These are phyloP conservation scores for Colaptes auratus DNA, from an alignment of 2,113 vertebrate species.

Conservation along the genomic window DNA sequence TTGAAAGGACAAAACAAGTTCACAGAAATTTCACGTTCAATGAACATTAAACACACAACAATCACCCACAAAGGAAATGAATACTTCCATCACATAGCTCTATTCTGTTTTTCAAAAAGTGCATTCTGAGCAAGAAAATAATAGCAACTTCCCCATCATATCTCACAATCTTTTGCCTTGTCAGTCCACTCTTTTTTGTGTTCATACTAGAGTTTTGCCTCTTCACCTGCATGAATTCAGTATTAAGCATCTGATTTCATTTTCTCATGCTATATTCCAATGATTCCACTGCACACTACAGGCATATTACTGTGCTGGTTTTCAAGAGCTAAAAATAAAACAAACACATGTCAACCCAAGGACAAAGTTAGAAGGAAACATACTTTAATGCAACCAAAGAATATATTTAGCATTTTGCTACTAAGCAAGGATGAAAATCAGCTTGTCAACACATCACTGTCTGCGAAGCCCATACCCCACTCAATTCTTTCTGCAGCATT, in stretches of 20 bases:
- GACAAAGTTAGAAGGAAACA: conserved; percentile 58
- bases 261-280: conserved; percentile 14
- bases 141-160: neutral
- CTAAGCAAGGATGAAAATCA: conserved; percentile 70
- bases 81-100: neutral
- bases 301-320: conserved; percentile 34
- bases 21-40: conserved; percentile 1
- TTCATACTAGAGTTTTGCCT: neutral
- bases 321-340: conserved; percentile 65
- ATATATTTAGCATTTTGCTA: conserved; percentile 62
- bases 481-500: conserved; percentile 7
- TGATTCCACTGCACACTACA: conserved; percentile 26
- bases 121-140: neutral
- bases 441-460: neutral
- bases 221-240: neutral
- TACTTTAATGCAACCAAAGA: conserved; percentile 59
- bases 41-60: neutral
- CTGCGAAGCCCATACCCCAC: neutral
- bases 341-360: conserved; percentile 52
- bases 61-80: neutral
- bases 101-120: neutral
- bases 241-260: neutral
- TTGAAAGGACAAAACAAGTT: conserved; percentile 6
- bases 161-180: neutral
- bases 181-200: neutral